Evolutionary conservation across 2,888 invertebrate genomes (phyloP).

Genomic region (Zootermopsis nevadensis): DNA sequence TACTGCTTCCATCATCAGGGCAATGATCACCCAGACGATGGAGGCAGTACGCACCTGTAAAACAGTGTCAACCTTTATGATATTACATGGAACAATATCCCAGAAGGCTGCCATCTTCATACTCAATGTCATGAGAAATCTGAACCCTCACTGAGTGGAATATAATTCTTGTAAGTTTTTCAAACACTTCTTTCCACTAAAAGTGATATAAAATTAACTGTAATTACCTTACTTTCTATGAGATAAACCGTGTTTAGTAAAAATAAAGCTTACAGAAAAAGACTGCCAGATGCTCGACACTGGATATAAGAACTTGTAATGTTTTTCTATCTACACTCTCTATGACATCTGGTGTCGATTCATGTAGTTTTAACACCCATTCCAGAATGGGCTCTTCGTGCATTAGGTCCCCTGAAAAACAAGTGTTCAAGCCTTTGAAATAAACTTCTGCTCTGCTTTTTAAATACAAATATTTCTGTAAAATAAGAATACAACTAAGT

Average conservation of each 20-base stretch:
- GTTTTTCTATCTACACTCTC: constrained; percentile 92
- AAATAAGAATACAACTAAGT: too few species aligned
- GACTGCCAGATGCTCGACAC: constrained; percentile 91
- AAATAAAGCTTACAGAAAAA: constrained; percentile 81
- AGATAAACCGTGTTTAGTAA: background rate
- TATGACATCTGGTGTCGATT: constrained; percentile 87
- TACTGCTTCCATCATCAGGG: too few species aligned
- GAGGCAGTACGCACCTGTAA: too few species aligned
- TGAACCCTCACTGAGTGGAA: too few species aligned
- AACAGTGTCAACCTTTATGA: too few species aligned
- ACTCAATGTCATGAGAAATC: too few species aligned
- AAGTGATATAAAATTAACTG: background rate
- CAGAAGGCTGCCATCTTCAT: too few species aligned
- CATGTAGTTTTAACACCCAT: constrained; percentile 89
- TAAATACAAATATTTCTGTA: too few species aligned
- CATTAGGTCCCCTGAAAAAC: constrained; percentile 76
- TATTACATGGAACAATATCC: too few species aligned
- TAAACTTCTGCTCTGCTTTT: background rate
- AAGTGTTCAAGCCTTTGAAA: background rate
- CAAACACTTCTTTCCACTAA: too few species aligned
- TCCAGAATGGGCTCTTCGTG: constrained; percentile 90
- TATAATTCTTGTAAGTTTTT: too few species aligned
- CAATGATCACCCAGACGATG: too few species aligned
- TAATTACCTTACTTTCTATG: background rate
- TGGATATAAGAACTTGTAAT: constrained; percentile 86